Evolutionary conservation across 2,888 invertebrate genomes (phyloP).

Genomic region (Apodemia zela): DNA sequence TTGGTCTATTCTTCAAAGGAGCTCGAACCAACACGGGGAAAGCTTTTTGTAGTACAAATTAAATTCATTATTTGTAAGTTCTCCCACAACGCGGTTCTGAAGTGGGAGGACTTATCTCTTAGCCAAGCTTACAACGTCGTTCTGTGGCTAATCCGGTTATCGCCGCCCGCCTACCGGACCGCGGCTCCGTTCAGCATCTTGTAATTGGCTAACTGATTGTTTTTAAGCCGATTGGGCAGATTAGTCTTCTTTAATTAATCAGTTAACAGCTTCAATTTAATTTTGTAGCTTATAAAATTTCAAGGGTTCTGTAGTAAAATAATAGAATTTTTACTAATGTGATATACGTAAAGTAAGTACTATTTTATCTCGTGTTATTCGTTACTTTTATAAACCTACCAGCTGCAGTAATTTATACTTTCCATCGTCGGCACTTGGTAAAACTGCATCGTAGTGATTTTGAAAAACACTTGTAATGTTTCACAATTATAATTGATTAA

Average conservation of each 20-base stretch:
- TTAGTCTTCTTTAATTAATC: neutral
- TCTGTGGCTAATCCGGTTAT: neutral
- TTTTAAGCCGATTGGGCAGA: slow-evolving; percentile 4
- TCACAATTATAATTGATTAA: too few species aligned
- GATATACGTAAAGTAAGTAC: neutral
- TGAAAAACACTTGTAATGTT: too few species aligned
- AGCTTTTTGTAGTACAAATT: neutral
- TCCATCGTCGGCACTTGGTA: too few species aligned
- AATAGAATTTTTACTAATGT: neutral
- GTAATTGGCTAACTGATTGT: slow-evolving; percentile 8
- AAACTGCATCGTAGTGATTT: too few species aligned
- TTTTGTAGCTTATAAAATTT: neutral
- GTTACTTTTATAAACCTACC: too few species aligned
- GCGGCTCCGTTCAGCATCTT: slow-evolving; percentile 6
- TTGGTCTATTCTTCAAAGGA: too few species aligned
- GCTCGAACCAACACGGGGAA: too few species aligned
- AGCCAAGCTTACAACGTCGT: slow-evolving; percentile 1
- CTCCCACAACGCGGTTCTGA: neutral
- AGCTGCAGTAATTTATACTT: too few species aligned
- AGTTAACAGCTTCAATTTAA: neutral
- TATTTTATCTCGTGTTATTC: neutral
- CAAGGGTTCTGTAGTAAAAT: neutral
- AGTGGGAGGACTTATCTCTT: neutral
- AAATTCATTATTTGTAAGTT: neutral
- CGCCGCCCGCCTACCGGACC: neutral